Percentiles rank a stretch among this genome's conserved stretches.
Evolutionary conservation across 2,797 vertebrate species (phyloP).

Genomic region (Micrastur ruficollis): DNA sequence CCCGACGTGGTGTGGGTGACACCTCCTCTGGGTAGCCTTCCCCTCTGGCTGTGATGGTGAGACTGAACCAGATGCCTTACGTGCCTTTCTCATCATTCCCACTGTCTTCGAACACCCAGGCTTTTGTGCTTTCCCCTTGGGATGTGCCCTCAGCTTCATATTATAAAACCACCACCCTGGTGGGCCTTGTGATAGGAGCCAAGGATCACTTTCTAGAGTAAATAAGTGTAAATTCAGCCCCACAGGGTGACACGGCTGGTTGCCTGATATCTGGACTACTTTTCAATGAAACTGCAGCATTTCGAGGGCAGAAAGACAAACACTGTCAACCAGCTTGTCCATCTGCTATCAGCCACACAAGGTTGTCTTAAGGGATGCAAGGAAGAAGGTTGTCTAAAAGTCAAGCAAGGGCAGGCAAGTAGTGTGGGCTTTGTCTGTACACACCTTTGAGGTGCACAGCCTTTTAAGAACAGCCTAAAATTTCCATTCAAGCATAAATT

Average conservation of each 20-base stretch:
- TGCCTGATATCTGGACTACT: not conserved
- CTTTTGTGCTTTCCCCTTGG: not conserved
- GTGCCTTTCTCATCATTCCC: not conserved
- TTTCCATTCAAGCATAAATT: not conserved
- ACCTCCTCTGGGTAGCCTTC: not conserved
- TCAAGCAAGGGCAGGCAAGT: not conserved
- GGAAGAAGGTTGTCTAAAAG: not conserved
- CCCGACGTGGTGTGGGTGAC: not conserved
- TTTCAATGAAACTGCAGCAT: not conserved
- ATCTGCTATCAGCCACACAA: not conserved
- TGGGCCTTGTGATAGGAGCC: not conserved
- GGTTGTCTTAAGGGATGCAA: not conserved
- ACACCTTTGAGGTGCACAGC: not conserved
- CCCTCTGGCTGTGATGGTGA: not conserved
- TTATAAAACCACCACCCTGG: not conserved
- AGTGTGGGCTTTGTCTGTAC: not conserved
- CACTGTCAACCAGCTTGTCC: not conserved
- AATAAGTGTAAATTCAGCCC: not conserved
- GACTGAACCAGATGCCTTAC: not conserved
- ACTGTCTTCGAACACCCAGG: not conserved
- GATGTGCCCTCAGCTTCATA: not conserved
- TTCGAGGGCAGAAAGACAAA: not conserved
- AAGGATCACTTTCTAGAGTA: not conserved
- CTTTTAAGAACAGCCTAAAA: not conserved
- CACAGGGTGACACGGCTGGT: accelerated